Base-by-base conservation (phyloP, 2,888 invertebrate species). In the Seira ritae region DNA sequence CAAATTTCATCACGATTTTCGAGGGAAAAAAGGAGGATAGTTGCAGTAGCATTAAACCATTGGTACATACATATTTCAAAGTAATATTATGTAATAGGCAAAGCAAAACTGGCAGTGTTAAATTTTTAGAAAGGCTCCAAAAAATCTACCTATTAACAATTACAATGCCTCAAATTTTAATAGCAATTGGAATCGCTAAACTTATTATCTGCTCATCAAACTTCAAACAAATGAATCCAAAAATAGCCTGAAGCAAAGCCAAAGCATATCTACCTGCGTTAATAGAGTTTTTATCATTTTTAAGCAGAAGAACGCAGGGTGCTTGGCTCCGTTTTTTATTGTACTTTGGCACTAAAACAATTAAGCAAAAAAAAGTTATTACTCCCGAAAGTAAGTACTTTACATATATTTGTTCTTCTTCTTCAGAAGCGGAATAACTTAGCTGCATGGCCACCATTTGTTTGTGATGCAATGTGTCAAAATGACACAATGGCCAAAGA, bases 201-300 rank as follows among this genome's bases (percentile, higher is more conserved):
- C 20, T 23, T 23, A 22, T 74, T 74, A 74, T 74, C 80, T 69
- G 68, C 69, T 80, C 74, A 74, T 80, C 74, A 69, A 66, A 73
- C n/a, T 42, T 42, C 42, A 42, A 83, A 72, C 79, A 80, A 82
- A 87, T 85, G 87, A 87, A 85, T 86, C 74, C 71, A 77, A 85
- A 85, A 87, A 86, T 85, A 77, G 73, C 67, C 81, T 82, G 83
- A 74, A 79, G 81, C n/a, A n/a, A n/a, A n/a, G n/a, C n/a, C n/a
- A n/a, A n/a, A n/a, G n/a, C n/a, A n/a, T n/a, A n/a, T n/a, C n/a
- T n/a, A 79, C 73, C 82, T 85, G 84, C 79, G 77, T 82, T 80
- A 77, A 69, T 69, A 80, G 81, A 70, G 31, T 50, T 69, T 65
- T 62, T 19, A 12, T 23, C 23, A n/a, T n/a, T n/a, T n/a, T n/a